Conservation (phyloP, 1,140 invertebrate genomes). For the Charaxes varanes region DNA sequence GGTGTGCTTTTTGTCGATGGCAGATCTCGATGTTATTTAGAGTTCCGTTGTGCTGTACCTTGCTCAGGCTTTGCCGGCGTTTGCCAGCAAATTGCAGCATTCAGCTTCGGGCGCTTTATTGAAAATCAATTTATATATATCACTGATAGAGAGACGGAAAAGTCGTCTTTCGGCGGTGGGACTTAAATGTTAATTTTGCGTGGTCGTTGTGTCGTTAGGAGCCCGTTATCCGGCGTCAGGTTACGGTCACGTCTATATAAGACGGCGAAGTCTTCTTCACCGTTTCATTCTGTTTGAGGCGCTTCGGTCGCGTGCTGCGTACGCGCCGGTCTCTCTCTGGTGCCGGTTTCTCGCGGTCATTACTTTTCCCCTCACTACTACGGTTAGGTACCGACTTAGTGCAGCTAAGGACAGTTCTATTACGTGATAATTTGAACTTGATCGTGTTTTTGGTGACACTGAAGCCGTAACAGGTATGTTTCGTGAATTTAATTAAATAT, state of each 20-base stretch:
- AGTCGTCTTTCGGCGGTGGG: conserved; percentile 27
- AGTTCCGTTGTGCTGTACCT: conserved; percentile 45
- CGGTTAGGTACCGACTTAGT: conserved; percentile 43
- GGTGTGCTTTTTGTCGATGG: conserved; percentile 8
- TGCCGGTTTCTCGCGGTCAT: conserved; percentile 33
- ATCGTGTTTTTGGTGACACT: conserved; percentile 32
- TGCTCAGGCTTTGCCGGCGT: conserved; percentile 37
- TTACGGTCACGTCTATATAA: conserved; percentile 72
- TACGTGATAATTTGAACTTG: conserved; percentile 51
- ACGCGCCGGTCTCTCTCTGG: conserved; percentile 36
- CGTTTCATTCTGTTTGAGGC: conserved; percentile 71
- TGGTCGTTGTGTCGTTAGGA: conserved; percentile 32
- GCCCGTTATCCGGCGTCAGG: conserved; percentile 72
- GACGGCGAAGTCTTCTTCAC: conserved; percentile 67
- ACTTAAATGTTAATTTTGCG: conserved; percentile 37
- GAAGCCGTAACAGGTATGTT: conserved; percentile 41
- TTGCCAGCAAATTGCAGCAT: conserved; percentile 57
- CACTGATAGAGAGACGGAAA: conserved; percentile 31
- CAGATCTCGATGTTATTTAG: conserved; percentile 35
- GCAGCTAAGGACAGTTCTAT: conserved; percentile 55
- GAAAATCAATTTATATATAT: conserved; percentile 67
- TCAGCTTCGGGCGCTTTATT: conserved; percentile 66
- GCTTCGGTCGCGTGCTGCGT: conserved; percentile 47
- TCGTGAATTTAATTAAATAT: conserved; percentile 6
- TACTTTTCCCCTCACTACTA: conserved; percentile 16